Evolutionary conservation across 2,888 invertebrate species (phyloP), one percentile per base, ranked within the genome.

Genomic region (Allacma fusca): DNA sequence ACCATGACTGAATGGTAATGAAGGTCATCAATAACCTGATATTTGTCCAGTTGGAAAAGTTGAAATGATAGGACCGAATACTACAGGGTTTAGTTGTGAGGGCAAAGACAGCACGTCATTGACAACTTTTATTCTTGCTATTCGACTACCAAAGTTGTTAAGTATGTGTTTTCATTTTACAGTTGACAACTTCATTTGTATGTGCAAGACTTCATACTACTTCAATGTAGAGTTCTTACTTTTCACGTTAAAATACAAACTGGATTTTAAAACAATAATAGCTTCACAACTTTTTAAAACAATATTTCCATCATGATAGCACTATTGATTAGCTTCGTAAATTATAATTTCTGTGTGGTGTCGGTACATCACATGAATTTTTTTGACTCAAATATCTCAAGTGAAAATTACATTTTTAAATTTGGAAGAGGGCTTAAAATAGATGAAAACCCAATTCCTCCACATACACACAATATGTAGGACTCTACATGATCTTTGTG

Each of bases 81-180:
- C 4, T 16, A 16, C 5, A 50, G n/a, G 50, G n/a, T 50, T 50
- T 50, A 50, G 50, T 50, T 50, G 50, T 50, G 50, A 50, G 50
- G 1, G 50, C 50, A 50, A n/a, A n/a, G n/a, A n/a, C 50, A 50
- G 50, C 50, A 50, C 50, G 50, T 50, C 50, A 50, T 5, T 50
- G 4, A n/a, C 19, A 50, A 50, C 50, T 50, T 50, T 50, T 50
- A 50, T 50, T 50, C 16, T 50, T 50, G 50, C 16, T 50, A 50
- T 50, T 50, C 19, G 2, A n/a, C 50, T 50, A 50, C 50, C 19
- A 16, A 50, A 50, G 50, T 50, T 50, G 50, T 50, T 50, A 5
- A 2, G 19, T 50, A 50, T 16, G 4, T 50, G 4, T 50, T 19
- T 13, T 50, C 9, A 34, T 9, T 2, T 50, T 50, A 50, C 9